These are phyloP conservation scores for Dipus sagitta DNA, from an alignment of 2,797 vertebrate species.

Conservation along the genomic window DNA sequence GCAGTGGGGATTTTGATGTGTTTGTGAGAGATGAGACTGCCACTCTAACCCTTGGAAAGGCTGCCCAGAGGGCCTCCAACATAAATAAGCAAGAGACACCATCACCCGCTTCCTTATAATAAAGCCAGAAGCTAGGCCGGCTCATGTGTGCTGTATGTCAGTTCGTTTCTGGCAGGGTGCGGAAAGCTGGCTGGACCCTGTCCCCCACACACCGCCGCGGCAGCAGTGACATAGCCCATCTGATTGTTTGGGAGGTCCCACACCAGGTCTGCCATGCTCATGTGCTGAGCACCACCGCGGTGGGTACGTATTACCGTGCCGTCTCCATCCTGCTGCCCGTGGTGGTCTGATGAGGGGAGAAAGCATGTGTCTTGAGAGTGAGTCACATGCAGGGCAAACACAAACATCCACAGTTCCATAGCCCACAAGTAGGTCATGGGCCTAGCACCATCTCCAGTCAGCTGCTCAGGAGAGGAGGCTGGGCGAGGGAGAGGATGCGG, in stretches of 20 bases:
- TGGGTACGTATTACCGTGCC: rapidly evolving
- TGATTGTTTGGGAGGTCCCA: not conserved
- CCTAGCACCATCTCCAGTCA: not conserved
- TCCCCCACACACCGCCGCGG: not conserved
- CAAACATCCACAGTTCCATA: not conserved
- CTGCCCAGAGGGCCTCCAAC: not conserved
- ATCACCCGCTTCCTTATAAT: not conserved
- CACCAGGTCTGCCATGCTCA: not conserved
- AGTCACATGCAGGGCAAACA: not conserved
- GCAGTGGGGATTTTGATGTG: not conserved
- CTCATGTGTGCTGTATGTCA: rapidly evolving
- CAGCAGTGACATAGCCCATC: not conserved
- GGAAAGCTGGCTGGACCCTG: not conserved
- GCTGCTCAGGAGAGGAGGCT: not conserved
- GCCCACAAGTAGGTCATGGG: not conserved
- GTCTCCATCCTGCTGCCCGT: not conserved
- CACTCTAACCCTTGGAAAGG: not conserved
- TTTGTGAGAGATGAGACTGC: not conserved
- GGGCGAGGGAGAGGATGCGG: not conserved
- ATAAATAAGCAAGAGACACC: not conserved
- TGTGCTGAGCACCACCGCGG: not conserved
- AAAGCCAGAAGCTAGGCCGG: not conserved
- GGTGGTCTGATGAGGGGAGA: not conserved
- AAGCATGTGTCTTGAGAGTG: not conserved
- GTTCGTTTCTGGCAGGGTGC: not conserved